These are phyloP conservation scores for Dendronephthya gigantea DNA, from an alignment of 64 coral and sea anemone genomes.

Conservation along the genomic window DNA sequence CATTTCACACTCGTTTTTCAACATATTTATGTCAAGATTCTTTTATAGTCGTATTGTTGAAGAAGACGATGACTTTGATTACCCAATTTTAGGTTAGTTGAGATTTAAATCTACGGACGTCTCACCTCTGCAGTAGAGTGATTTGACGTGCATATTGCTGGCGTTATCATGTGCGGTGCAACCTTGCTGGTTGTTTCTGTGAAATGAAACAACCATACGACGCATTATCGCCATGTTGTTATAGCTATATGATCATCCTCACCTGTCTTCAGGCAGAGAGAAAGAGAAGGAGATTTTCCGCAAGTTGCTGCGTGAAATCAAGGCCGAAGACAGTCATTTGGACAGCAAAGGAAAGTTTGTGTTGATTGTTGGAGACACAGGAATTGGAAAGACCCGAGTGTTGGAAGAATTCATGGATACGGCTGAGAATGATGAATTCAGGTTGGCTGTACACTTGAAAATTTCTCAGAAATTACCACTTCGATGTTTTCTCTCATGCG, in stretches of 20 bases:
- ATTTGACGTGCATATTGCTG: no score
- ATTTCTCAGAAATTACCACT: background rate
- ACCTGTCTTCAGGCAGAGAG: constrained; percentile 47
- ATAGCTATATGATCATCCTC: no score
- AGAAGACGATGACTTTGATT: constrained; percentile 71
- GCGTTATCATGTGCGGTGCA: no score
- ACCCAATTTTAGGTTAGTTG: constrained; percentile 75
- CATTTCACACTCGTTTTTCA: background rate
- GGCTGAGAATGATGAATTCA: constrained; percentile 79
- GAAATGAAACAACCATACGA: no score
- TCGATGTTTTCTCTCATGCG: background rate
- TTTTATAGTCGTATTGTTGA: constrained; percentile 68
- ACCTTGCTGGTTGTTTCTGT: no score
- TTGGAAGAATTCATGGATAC: constrained; percentile 86
- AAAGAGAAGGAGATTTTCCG: constrained; percentile 62
- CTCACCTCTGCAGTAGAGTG: background rate
- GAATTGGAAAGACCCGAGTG: constrained; percentile 83
- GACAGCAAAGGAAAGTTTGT: constrained; percentile 48
- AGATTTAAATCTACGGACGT: background rate
- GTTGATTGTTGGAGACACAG: constrained; percentile 82
- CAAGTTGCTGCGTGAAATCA: constrained; percentile 56
- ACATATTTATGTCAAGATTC: background rate
- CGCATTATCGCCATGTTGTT: no score
- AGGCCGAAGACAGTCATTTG: constrained; percentile 42
- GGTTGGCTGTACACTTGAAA: constrained; percentile 25